Base-by-base conservation (phyloP, 2,113 vertebrate species). In the Alosa alosa region DNA sequence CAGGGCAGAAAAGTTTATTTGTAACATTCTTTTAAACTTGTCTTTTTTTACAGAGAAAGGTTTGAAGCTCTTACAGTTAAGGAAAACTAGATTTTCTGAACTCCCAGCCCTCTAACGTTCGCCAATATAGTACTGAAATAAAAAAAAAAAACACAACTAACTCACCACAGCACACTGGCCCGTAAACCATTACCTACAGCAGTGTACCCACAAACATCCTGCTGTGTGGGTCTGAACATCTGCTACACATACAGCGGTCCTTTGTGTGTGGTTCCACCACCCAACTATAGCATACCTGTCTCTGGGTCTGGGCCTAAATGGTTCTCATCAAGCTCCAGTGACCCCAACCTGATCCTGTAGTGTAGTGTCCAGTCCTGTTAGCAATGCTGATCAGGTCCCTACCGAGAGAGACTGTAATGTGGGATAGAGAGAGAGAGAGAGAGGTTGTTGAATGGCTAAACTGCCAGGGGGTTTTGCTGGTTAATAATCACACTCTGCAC, bases 401-500 rank as follows among this genome's bases (percentile, higher is more conserved):
- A 9, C 22, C 57, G 2, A 15, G 20, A 18, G 15, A 64, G 57
- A 4, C 57, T 64, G 57, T 25, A 64, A 64, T 64, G 0, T 25
- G 25, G 17, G 81, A 10, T 20, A 60, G 39, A 44, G 31, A 68
- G 4, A 84, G 45, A 45, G 47, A 81, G 31, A 41, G 44, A 36
- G 46, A 25, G 39, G 36, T 9, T 9, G 60, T 25, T 45, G 47
- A 13, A 78, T 78, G 31, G 72, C 72, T 39, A 31, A 41, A 15
- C 13, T 31, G 31, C 9, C 72, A 31, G 72, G 20, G 72, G 31
- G 31, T 17, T 46, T 68, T 9, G 22, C 13, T 46, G 6, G 39
- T 84, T 72, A 84, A 84, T 84, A n/a, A 84, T 84, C 57, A 84
- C 17, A 64, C 75, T 3, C 46, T 49, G 68, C n/a, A 49, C 45